Percentiles rank a stretch among this genome's conserved stretches.
Conservation (phyloP, 2,797 vertebrate species). For the Lepidocolaptes lacrymiger region DNA sequence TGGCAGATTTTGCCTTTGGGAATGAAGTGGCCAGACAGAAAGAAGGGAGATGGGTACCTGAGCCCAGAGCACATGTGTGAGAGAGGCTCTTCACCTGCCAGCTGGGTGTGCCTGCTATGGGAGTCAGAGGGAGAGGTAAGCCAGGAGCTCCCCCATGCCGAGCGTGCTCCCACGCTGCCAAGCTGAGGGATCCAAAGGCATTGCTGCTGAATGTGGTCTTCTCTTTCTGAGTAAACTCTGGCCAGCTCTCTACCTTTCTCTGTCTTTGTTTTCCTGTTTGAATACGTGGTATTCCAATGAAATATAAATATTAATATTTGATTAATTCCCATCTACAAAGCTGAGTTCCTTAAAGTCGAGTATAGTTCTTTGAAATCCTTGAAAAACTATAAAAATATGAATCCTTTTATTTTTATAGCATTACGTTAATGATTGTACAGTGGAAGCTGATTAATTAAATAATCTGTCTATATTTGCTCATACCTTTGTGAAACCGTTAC, state of each 20-base stretch:
- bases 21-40: not conserved
- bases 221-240: not conserved
- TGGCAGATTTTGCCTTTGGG: not conserved
- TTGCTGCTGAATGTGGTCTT: not conserved
- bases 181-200: not conserved
- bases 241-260: not conserved
- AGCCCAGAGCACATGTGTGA: rapidly evolving
- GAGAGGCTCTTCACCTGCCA: not conserved
- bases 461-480: slow-evolving; percentile 54
- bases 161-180: rapidly evolving
- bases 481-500: slow-evolving; percentile 52
- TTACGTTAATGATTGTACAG: not conserved
- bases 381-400: slow-evolving; percentile 30
- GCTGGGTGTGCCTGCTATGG: not conserved
- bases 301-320: slow-evolving; percentile 51
- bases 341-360: slow-evolving; percentile 7
- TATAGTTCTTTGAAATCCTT: slow-evolving; percentile 23
- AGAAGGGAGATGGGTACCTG: not conserved
- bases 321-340: slow-evolving; percentile 30
- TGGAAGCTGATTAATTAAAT: slow-evolving; percentile 37
- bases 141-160: not conserved
- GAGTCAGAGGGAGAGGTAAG: not conserved
- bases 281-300: not conserved
- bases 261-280: slow-evolving; percentile 42
- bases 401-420: slow-evolving; percentile 13